Conservation (phyloP, 2,888 invertebrate species). For the Scaptomyza reducta region DNA sequence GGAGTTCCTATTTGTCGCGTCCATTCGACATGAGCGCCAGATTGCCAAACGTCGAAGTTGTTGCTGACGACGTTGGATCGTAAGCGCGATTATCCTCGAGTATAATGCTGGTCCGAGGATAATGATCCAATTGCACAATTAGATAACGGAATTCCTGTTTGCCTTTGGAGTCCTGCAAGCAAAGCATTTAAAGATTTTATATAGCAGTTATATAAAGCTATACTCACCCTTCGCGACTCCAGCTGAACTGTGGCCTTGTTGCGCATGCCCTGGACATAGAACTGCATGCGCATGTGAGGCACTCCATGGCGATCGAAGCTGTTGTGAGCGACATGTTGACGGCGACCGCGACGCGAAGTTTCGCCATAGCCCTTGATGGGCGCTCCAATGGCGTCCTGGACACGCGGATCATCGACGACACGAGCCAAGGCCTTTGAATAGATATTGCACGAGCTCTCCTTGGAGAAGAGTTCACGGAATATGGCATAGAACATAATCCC, state of each 20-base stretch:
- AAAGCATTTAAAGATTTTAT: conserved; percentile 32
- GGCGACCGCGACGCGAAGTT: conserved; percentile 91
- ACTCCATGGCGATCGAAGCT: conserved; percentile 90
- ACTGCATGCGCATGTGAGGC: conserved; percentile 94
- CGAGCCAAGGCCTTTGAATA: conserved; percentile 91
- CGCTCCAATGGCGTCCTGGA: conserved; percentile 93
- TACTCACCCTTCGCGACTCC: conserved; percentile 90
- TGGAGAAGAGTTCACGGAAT: conserved; percentile 94
- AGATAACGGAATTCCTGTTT: conserved; percentile 93
- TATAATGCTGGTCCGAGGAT: conserved; percentile 89
- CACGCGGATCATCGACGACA: conserved; percentile 90
- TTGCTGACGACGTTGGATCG: conserved; percentile 56
- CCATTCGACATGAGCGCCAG: conserved; percentile 64
- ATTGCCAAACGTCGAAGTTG: conserved; percentile 42
- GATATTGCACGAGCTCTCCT: conserved; percentile 93
- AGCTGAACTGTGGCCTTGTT: conserved; percentile 93
- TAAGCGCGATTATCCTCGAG: conserved; percentile 90
- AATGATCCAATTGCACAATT: conserved; percentile 92
- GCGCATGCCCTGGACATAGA: conserved; percentile 93
- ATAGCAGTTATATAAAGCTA: no score
- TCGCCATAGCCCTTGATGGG: conserved; percentile 96
- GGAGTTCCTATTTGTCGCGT: conserved; percentile 53
- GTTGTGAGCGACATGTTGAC: conserved; percentile 93
- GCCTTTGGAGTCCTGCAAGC: conserved; percentile 90
- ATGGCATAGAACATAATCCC: conserved; percentile 93